Evolutionary conservation across 2,113 vertebrate species (phyloP).

Genomic region (Struthio camelus): DNA sequence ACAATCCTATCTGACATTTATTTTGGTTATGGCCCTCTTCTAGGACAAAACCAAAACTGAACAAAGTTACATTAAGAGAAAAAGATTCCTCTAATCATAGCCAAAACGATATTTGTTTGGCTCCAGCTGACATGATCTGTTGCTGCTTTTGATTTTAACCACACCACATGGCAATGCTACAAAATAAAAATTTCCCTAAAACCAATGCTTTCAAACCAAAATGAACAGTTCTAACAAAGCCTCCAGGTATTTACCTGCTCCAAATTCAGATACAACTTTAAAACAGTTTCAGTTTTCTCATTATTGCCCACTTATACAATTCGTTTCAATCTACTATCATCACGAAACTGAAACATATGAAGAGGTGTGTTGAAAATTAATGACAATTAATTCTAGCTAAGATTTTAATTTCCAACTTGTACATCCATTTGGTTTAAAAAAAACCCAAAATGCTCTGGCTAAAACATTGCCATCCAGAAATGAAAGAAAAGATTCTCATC

Average conservation of each 20-base stretch:
- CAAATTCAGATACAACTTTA: background rate
- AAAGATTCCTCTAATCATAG: background rate
- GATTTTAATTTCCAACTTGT: background rate
- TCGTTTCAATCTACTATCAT: background rate
- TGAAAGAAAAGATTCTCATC: background rate
- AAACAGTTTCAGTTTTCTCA: background rate
- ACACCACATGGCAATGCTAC: background rate
- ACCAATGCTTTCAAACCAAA: background rate
- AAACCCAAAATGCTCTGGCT: background rate
- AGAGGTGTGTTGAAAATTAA: background rate
- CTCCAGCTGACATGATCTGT: background rate
- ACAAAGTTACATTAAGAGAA: background rate
- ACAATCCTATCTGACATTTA: background rate
- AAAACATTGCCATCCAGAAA: background rate
- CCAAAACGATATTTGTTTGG: background rate
- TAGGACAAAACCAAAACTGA: background rate
- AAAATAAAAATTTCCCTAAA: background rate
- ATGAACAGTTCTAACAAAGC: background rate
- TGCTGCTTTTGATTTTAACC: background rate
- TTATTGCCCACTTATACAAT: background rate
- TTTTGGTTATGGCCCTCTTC: background rate
- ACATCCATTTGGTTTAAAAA: background rate
- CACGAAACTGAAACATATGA: background rate
- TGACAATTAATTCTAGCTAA: background rate
- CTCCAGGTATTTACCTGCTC: background rate